Evolutionary conservation across 53 echinoderm and acorn worm species (phyloP), one percentile per base, ranked within the genome.

Genomic region (Patiria pectinifera): DNA sequence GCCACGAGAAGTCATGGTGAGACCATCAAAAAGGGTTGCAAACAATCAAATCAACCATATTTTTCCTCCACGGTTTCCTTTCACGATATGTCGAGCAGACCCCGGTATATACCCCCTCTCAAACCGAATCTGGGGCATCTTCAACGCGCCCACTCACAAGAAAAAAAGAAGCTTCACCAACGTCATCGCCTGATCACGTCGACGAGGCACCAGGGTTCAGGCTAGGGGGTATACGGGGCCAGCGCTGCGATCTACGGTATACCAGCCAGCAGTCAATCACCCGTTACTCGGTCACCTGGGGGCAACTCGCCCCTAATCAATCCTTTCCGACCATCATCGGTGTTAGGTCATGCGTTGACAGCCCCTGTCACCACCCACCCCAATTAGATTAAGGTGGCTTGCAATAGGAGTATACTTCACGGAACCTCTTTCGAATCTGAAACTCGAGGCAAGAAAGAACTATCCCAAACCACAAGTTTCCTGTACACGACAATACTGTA

Each of bases 231-330:
- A 44, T 46, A 44, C 69, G 47, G 69, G 84, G 69, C 63, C 69
- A 45, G 43, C 85, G 45, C 48, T 15, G 80, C 25, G 75, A 86
- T 49, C 58, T n/a, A n/a, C 71, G n/a, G 45, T 53, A 35, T 35
- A n/a, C 49, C 81, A 90, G 90, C 80, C 89, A 89, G 35, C 90
- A 90, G 90, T 90, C 89, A 89, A 62, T 89, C 89, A 88, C 25
- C 46, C 77, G 47, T 47, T 46, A 25, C 62, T 60, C 79, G 79
- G 89, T 78, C 79, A 77, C 89, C 18, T 46, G 59, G 62, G 53
- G 78, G 78, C 10, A 62, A 77, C 89, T 78, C 80, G 6, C 76
- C 90, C 90, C 80, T 90, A 90, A 90, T 90, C 46, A 69, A 90
- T 90, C 90, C 69, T 44, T 90, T 90, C 90, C 90, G 90, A 69